Evolutionary conservation across 2,888 invertebrate species (phyloP).

Genomic region (Zonitis immaculata): DNA sequence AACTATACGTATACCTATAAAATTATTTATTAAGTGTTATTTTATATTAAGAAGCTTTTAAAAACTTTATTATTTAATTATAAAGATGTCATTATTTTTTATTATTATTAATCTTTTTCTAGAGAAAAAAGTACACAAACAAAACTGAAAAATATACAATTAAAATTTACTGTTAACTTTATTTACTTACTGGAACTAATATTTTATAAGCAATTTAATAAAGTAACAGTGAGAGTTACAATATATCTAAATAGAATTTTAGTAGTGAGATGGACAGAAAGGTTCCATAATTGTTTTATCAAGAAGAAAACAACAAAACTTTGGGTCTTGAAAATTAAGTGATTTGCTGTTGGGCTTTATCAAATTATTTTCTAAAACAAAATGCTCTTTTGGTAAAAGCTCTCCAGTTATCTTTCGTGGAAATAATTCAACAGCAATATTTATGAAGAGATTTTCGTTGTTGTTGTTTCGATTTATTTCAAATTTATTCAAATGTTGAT

Average conservation of each 20-base stretch:
- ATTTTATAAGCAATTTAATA: conserved; percentile 17
- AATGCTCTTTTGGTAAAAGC: too few relatives aligned
- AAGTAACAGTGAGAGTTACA: conserved; percentile 13
- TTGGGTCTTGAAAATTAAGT: neutral
- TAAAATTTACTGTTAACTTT: neutral
- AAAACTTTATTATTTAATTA: too few relatives aligned
- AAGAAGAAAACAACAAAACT: too few relatives aligned
- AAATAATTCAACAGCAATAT: neutral
- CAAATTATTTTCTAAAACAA: neutral
- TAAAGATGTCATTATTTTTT: too few relatives aligned
- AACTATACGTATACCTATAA: too few relatives aligned
- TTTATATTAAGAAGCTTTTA: too few relatives aligned
- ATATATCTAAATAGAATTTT: neutral
- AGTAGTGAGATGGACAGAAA: too few relatives aligned
- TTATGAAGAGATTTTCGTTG: neutral
- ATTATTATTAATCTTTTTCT: too few relatives aligned
- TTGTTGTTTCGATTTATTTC: conserved; percentile 6
- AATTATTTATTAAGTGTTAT: too few relatives aligned
- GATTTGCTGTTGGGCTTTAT: neutral
- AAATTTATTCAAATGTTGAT: conserved; percentile 2
- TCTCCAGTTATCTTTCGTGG: too few relatives aligned
- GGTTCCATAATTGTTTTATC: conserved; percentile 8
- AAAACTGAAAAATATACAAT: neutral
- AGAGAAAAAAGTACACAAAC: too few relatives aligned
- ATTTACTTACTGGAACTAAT: conserved; percentile 14